Evolutionary conservation across 2,113 vertebrate species (phyloP), one percentile per base, ranked within the genome.

Genomic region (Syngnathus typhle): DNA sequence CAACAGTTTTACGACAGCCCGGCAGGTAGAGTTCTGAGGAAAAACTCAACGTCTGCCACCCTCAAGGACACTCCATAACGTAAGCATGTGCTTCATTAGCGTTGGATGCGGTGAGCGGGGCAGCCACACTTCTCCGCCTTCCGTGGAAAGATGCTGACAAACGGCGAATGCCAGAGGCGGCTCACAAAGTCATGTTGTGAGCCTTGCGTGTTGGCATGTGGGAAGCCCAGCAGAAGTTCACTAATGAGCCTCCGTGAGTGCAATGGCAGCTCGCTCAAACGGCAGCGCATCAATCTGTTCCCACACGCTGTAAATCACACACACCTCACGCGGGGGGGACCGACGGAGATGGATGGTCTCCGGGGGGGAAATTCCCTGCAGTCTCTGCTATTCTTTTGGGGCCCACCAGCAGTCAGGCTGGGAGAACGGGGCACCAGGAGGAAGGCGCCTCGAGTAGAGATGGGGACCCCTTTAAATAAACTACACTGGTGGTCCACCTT

Each of bases 221-320:
- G 27, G 74, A 88, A 87, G 84, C 79, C 69, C 78, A 54, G 69
- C 69, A 73, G 70, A 79, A 83, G 62, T 74, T 79, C 84, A 65
- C 81, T 88, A 88, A 91, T 89, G 79, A 85, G 86, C 75, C 69
- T 81, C 68, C 59, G 72, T 75, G 70, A 73, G 76, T 55, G 80
- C 73, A 75, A 67, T 69, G 73, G 81, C 46, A 21, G 79, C 69
- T 54, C 18, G 74, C 83, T 85, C 78, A 80, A 82, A 85, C 77
- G 76, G 85, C 82, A 67, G 82, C 81, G 83, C 86, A 92, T 92
- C 84, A 85, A 83, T 89, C 85, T 76, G 62, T 64, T 83, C 79
- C 77, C 81, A 82, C 90, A 92, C 87, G 32, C 88, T 71, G 86
- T 92, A 93, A 93, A 93, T 92, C 89, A 85, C 70, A 64, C 81